Base-by-base conservation (phyloP, 2,888 invertebrate species). In the Troilus luridus region DNA sequence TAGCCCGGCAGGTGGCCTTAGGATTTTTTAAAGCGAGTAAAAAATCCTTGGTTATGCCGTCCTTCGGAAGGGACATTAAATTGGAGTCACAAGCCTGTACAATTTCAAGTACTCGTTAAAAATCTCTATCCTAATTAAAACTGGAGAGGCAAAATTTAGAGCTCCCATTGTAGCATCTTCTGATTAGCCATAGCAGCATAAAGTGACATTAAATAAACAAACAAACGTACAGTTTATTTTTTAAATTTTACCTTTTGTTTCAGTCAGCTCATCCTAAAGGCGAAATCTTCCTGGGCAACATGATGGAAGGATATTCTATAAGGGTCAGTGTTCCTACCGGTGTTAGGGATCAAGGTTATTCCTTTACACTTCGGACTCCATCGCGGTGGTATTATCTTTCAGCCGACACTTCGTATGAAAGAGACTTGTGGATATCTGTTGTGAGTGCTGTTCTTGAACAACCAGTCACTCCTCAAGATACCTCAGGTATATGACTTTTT, bases 231-330 rank as follows among this genome's bases (percentile, higher is more conserved):
- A 19, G 14, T 12, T 77, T 77, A 27, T 77, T 77, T 27, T 9
- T 62, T 91, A 24, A 77, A 5, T 77, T 77, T n/a, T 27, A 24
- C 21, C 21, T 56, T 90, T 41, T 92, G 27, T 93, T 93, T 17
- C 93, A 96, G 96, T 97, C 98, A 93, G 97, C 98, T 6, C 97
- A 97, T 94, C 98, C 98, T 0, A 98, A 98, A 94, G 98, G 98
- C 89, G 98, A 98, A 95, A 97, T 98, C 93, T 98, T 98, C 94
- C 95, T 98, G 93, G 98, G 98, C 94, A 96, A 97, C 93, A 95
- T 95, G 93, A 95, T 96, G 92, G 97, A 97, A 93, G 97, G 97
- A 2, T 98, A 96, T 94, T 95, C 96, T 92, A 96, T 98, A 64
- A 95, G 96, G 93, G 95, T 96, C 88, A 97, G 97, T 54, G 96